Evolutionary conservation across 2,888 invertebrate genomes (phyloP).

Genomic region (Galeruca laticollis): DNA sequence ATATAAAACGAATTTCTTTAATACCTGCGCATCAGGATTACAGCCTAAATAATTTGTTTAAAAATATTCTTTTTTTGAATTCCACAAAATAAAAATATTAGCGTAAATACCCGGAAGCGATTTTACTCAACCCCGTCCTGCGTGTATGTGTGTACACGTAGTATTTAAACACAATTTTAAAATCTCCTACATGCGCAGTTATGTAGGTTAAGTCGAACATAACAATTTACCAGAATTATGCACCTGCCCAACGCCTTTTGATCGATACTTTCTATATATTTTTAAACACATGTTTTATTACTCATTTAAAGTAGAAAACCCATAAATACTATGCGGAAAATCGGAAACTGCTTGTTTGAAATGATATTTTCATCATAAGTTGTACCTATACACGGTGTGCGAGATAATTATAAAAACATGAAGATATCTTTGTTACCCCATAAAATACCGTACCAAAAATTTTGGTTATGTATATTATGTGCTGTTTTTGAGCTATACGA

Average conservation of each 20-base stretch:
- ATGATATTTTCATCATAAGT: not conserved
- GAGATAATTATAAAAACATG: too few relatives aligned
- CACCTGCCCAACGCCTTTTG: conserved; percentile 14
- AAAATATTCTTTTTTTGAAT: not conserved
- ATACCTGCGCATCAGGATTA: not conserved
- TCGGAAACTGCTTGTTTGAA: not conserved
- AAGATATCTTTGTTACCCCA: too few relatives aligned
- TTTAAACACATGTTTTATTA: conserved; percentile 21
- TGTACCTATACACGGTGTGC: too few relatives aligned
- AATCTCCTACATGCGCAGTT: conserved; percentile 6
- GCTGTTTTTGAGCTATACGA: too few relatives aligned
- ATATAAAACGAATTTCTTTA: conserved; percentile 12
- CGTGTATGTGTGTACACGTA: not conserved
- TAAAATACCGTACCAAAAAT: too few relatives aligned
- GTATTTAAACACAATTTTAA: conserved; percentile 13
- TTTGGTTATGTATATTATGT: too few relatives aligned
- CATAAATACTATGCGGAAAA: not conserved
- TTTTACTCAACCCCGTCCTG: not conserved
- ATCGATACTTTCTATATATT: conserved; percentile 20
- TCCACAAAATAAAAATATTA: not conserved
- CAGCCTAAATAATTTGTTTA: not conserved
- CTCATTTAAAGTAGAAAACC: not conserved
- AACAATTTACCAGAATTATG: conserved; percentile 18
- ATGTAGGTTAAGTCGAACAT: conserved; percentile 20
- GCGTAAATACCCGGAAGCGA: not conserved